Percentiles rank a stretch among this genome's conserved stretches.
These are phyloP conservation scores for Engraulis encrasicolus DNA, from an alignment of 2,113 vertebrate species.

Conservation along the genomic window DNA sequence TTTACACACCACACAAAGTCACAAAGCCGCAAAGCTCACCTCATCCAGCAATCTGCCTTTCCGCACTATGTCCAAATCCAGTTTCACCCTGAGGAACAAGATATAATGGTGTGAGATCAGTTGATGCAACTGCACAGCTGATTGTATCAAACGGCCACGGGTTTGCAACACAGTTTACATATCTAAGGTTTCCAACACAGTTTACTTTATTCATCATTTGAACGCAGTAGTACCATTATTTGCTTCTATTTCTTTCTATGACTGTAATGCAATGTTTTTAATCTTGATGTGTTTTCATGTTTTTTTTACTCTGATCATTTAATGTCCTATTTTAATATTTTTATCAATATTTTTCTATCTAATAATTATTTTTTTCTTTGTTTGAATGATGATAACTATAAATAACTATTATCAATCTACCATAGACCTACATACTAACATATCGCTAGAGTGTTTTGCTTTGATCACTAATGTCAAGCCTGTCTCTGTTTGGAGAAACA, in stretches of 20 bases:
- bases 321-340: too few species aligned
- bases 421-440: too few species aligned
- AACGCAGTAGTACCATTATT: too few species aligned
- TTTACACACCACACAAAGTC: background rate
- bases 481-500: background rate
- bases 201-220: too few species aligned
- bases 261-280: too few species aligned
- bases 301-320: too few species aligned
- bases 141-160: background rate
- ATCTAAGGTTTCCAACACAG: background rate
- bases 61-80: constrained; percentile 88
- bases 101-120: constrained; percentile 20
- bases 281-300: too few species aligned
- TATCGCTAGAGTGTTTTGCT: too few species aligned
- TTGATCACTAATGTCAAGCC: background rate
- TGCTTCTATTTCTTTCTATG: too few species aligned
- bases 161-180: background rate
- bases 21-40: constrained; percentile 68
- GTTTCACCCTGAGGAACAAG: constrained; percentile 77
- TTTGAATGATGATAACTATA: background rate
- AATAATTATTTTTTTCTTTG: too few species aligned
- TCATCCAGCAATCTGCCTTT: constrained; percentile 83
- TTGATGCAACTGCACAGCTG: background rate
- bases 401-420: too few species aligned
- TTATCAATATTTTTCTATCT: too few species aligned